A percentile compares a stretch with the other conserved stretches of the same genome.
Evolutionary conservation across 2,888 invertebrate species (phyloP).

Genomic region (Atrina japonica): DNA sequence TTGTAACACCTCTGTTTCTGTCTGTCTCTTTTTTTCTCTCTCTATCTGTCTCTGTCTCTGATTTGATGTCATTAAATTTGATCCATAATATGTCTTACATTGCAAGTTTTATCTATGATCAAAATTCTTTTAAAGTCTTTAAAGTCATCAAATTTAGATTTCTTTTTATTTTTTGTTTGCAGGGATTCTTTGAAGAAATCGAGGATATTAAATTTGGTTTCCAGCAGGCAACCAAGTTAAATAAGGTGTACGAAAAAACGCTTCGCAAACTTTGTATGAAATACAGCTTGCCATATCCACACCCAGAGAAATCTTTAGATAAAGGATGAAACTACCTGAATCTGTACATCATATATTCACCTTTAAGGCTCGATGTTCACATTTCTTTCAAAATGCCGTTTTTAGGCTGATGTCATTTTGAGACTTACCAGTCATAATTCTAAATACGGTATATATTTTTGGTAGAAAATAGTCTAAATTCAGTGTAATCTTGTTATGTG

Average conservation of each 20-base stretch:
- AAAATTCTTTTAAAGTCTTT: neutral
- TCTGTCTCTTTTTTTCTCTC: too few species aligned
- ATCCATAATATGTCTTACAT: neutral
- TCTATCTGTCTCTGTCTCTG: too few species aligned
- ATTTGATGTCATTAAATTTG: too few species aligned
- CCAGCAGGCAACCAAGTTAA: constrained; percentile 71
- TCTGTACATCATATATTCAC: too few species aligned
- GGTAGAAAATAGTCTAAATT: too few species aligned
- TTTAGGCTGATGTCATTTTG: too few species aligned
- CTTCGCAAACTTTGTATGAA: constrained; percentile 67
- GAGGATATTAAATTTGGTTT: constrained; percentile 76
- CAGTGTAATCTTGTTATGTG: too few species aligned
- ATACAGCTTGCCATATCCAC: constrained; percentile 70
- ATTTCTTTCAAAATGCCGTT: too few species aligned
- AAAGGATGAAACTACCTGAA: neutral
- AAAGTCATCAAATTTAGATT: neutral
- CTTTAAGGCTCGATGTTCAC: too few species aligned
- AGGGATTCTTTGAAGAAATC: constrained; percentile 77
- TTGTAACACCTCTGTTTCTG: too few species aligned
- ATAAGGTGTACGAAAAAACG: constrained; percentile 71
- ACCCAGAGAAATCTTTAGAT: constrained; percentile 55
- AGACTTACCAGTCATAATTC: too few species aligned
- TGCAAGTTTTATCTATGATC: constrained; percentile 24
- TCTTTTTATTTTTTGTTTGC: constrained; percentile 46
- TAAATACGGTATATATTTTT: too few species aligned